Percentiles rank a stretch among this genome's conserved stretches.
Conservation (phyloP, 2,113 vertebrate genomes). For the Chaetops frenatus region DNA sequence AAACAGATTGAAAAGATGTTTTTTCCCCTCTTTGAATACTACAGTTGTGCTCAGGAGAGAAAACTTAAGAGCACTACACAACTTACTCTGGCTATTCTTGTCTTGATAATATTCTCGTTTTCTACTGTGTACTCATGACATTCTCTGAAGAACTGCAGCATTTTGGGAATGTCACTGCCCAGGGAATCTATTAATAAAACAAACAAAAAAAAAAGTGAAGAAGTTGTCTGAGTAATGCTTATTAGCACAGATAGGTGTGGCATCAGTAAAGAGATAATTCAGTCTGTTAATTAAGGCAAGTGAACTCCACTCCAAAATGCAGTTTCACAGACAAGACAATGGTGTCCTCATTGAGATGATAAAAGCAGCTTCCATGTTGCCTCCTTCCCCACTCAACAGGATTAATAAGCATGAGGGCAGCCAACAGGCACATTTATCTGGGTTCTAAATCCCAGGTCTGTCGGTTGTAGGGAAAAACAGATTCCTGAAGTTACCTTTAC, state of each 20-base stretch:
- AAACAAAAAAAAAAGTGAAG: neutral
- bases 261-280: neutral
- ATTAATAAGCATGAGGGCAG: neutral
- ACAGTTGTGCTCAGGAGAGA: neutral
- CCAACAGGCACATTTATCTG: rapidly evolving
- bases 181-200: slow-evolving; percentile 74
- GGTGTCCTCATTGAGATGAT: too few species aligned
- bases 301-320: neutral
- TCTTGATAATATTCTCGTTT: slow-evolving; percentile 71
- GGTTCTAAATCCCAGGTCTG: neutral
- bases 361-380: rapidly evolving
- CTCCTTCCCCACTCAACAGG: neutral
- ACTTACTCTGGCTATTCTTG: slow-evolving; percentile 79
- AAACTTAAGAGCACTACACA: neutral
- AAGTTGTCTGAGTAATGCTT: neutral
- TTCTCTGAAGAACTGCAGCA: slow-evolving; percentile 79
- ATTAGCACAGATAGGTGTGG: neutral
- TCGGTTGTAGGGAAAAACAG: neutral
- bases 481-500: neutral
- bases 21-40: neutral
- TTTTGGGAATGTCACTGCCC: slow-evolving; percentile 77
- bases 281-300: neutral
- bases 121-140: slow-evolving; percentile 81
- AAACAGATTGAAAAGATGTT: rapidly evolving
- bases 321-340: neutral